Percentiles rank a stretch among this genome's conserved stretches.
phyloP scores from a whole-genome alignment of 2,797 vertebrate genomes.

The Crax fasciolata region DNA sequence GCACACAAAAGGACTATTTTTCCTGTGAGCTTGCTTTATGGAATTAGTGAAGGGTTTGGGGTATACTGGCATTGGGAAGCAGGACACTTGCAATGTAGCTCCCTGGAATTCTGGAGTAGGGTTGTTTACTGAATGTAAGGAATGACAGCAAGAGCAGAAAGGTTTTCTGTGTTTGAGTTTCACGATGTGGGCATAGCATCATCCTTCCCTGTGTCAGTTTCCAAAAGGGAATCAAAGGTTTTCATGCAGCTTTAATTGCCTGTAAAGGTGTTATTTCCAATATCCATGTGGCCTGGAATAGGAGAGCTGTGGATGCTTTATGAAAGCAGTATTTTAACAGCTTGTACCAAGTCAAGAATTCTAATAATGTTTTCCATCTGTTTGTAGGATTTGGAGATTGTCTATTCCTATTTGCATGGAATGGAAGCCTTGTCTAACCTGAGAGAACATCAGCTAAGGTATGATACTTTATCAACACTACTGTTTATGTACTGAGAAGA shows the following conservation, averaged over 20 bases:
- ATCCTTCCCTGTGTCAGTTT: not conserved
- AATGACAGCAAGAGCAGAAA: not conserved
- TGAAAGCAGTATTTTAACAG: not conserved
- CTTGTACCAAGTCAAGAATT: not conserved
- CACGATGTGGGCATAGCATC: fast-evolving
- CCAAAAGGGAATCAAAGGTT: not conserved
- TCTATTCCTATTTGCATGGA: conserved; percentile 98
- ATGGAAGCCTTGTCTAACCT: conserved; percentile 99
- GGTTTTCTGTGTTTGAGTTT: not conserved
- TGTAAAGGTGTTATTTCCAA: not conserved
- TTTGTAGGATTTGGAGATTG: conserved; percentile 96
- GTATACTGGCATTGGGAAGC: not conserved
- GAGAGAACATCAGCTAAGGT: conserved; percentile 97
- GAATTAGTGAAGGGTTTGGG: not conserved
- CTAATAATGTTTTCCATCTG: conserved; percentile 51
- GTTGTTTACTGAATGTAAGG: not conserved
- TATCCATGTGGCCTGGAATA: not conserved
- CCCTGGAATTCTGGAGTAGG: not conserved
- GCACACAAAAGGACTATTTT: fast-evolving
- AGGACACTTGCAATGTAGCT: not conserved
- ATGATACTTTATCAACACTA: conserved; percentile 27
- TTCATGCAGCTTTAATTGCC: not conserved
- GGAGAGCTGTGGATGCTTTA: not conserved
- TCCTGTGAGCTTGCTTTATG: not conserved
- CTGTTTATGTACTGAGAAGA: not conserved